Conservation (phyloP, 2,888 invertebrate species). For the Chaitophorus viminalis region DNA sequence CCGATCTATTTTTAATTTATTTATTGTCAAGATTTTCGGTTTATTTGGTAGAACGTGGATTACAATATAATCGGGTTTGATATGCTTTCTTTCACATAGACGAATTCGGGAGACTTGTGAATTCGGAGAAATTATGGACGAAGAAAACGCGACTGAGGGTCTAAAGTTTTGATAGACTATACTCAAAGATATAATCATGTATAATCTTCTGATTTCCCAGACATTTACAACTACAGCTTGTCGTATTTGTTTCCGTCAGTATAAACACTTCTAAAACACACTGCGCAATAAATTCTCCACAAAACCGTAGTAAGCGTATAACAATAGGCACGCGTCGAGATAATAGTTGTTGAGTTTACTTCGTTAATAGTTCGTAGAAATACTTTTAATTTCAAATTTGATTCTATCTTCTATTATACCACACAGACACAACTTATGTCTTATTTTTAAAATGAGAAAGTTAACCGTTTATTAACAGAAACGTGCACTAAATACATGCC, state of each 20-base stretch:
- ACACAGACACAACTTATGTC: too few species aligned
- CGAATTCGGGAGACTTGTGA: slow-evolving; percentile 13
- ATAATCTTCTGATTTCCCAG: slow-evolving; percentile 16
- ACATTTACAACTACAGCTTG: background rate
- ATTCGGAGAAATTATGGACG: background rate
- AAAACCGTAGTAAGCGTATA: background rate
- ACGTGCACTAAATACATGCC: too few species aligned
- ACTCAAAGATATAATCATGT: background rate
- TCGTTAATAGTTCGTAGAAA: background rate
- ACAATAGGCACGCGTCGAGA: background rate
- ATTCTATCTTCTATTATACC: background rate
- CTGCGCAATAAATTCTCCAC: background rate
- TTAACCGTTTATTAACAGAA: too few species aligned
- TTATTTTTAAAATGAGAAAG: background rate
- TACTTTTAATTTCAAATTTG: background rate
- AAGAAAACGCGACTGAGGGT: background rate
- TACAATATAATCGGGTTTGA: slow-evolving; percentile 22
- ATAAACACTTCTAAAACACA: slow-evolving; percentile 6
- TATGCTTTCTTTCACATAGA: background rate
- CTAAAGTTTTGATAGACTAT: slow-evolving; percentile 23
- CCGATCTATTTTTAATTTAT: too few species aligned
- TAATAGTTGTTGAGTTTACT: slow-evolving; percentile 12
- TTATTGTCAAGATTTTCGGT: background rate
- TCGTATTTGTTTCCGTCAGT: slow-evolving; percentile 42
- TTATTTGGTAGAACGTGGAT: background rate